A percentile compares a stretch with the other conserved stretches of the same genome.
Evolutionary conservation across 2,888 invertebrate species (phyloP).

Genomic region (Amiota mariae): DNA sequence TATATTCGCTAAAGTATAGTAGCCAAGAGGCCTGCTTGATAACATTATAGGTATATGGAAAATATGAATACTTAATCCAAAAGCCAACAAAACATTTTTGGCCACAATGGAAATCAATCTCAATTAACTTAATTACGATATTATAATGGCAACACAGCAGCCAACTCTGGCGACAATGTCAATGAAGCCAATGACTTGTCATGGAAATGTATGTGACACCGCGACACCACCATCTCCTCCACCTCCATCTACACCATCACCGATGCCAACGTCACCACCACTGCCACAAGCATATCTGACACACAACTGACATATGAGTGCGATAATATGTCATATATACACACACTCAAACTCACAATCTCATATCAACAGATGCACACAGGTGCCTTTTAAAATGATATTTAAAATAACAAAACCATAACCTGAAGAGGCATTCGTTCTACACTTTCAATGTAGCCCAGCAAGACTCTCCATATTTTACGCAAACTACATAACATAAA

Average conservation of each 20-base stretch:
- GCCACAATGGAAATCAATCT: constrained; percentile 27
- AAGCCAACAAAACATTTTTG: background rate
- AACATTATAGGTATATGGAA: background rate
- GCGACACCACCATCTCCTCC: background rate
- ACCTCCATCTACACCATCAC: no score
- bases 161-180: background rate
- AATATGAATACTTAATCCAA: background rate
- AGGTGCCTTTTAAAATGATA: background rate
- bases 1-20: background rate
- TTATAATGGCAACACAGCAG: constrained; percentile 10
- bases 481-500: no score
- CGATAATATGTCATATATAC: constrained; percentile 22
- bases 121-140: constrained; percentile 31
- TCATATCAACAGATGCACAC: background rate
- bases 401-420: no score
- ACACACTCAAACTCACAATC: background rate
- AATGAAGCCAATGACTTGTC: constrained; percentile 19
- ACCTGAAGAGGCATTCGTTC: no score
- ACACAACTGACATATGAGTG: constrained; percentile 20
- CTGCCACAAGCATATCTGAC: constrained; percentile 15
- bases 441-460: no score
- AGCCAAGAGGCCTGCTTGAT: background rate
- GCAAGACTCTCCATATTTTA: no score
- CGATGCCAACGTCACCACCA: background rate
- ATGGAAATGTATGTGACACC: constrained; percentile 15